Base-by-base conservation (phyloP, 2,797 vertebrate species). In the Botia kubotai region DNA sequence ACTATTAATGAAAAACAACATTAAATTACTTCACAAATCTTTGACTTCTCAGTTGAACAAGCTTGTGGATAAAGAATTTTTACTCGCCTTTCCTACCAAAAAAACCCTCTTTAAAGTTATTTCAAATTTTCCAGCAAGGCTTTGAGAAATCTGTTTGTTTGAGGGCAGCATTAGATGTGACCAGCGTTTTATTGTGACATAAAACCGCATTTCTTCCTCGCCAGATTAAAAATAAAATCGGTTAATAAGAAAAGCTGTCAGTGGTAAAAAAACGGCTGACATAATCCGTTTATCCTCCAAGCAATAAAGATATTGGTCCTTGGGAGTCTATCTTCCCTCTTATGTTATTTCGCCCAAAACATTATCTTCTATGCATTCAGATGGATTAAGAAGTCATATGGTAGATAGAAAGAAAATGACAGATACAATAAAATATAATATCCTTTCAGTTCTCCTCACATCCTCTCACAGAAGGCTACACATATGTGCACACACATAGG, bases 201-300 rank as follows among this genome's bases (percentile, higher is more conserved):
- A 99, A 99, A 98, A 99, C 97, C 96, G 95, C 97, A 98, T 99
- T 99, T 98, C 97, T 99, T 99, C 97, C 97, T 95, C 94, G 95
- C 97, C 97, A 99, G 98, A 99, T 99, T 99, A 99, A 99, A 99
- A 99, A 98, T 98, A 99, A 99, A 99, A 99, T 98, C 97, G 96
- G 97, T 99, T 99, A 99, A 99, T 99, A 99, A 99, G 98, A 99
- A 99, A 99, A 99, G 97, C 97, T 99, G 98, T 99, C 97, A 98
- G 97, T 96, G 96, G 97, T 97, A 98, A 97, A 99, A 26, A 99
- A 99, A 99, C 97, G 97, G 96, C 96, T 98, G 97, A 98, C 97
- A 99, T 99, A 99, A 99, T 99, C 98, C 97, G 97, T 99, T 99
- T 99, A 99, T 99, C 98, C 98, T 98, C 96, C 96, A 94, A 98